phyloP scores from a whole-genome alignment of 2,113 vertebrate genomes.

The Carollia perspicillata region DNA sequence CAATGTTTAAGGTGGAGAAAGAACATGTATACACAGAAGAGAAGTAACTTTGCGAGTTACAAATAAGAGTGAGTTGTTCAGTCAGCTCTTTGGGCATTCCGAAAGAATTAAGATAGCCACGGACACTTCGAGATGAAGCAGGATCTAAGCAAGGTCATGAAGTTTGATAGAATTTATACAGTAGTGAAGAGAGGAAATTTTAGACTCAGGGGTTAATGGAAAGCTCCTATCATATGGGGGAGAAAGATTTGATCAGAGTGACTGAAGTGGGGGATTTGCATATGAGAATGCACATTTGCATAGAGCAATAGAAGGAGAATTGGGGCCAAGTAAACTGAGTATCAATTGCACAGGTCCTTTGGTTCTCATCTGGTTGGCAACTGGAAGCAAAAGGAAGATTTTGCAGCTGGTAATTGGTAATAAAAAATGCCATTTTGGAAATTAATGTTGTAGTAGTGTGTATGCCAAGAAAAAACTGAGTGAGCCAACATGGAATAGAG shows the following conservation, averaged over 20 bases:
- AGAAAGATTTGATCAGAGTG: neutral
- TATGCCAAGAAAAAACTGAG: neutral
- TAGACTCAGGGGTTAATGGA: neutral
- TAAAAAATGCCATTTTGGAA: neutral
- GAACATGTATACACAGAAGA: neutral
- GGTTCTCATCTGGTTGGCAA: neutral
- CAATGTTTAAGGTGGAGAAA: neutral
- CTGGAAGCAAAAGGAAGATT: neutral
- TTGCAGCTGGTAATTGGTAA: neutral
- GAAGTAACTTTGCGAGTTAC: neutral
- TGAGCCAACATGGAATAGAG: neutral
- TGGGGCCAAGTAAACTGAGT: neutral
- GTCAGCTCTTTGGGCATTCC: neutral
- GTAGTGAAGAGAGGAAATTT: neutral
- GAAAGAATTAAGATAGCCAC: neutral
- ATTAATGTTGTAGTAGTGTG: neutral
- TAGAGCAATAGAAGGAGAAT: neutral
- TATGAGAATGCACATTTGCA: neutral
- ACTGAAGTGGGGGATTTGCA: neutral
- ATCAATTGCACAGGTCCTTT: neutral
- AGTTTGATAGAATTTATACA: neutral
- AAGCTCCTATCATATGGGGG: neutral
- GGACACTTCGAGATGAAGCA: neutral
- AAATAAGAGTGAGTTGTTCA: neutral
- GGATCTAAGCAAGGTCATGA: neutral